phyloP scores from a whole-genome alignment of 2,113 vertebrate species.

The Oncorhynchus gorbuscha region DNA sequence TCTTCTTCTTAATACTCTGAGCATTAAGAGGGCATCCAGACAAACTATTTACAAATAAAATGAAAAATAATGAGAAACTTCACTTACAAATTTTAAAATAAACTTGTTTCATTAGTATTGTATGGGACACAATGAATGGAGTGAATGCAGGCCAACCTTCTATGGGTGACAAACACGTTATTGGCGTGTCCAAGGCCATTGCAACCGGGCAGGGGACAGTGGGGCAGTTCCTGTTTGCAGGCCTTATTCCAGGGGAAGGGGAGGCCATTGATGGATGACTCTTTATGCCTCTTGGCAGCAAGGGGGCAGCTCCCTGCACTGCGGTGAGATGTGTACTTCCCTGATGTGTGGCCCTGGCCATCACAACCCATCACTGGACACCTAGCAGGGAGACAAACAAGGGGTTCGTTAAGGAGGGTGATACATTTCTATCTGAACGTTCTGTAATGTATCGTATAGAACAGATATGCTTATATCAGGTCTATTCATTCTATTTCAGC shows the following conservation, averaged over 20 bases:
- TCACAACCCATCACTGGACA: conserved; percentile 97
- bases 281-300: conserved; percentile 97
- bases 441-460: no score
- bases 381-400: conserved; percentile 70
- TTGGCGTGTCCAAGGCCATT: conserved; percentile 98
- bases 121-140: conserved; percentile 49
- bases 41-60: conserved; percentile 76
- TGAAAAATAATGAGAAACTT: conserved; percentile 18
- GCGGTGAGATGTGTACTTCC: conserved; percentile 98
- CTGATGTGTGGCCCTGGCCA: conserved; percentile 97
- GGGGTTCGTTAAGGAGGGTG: background rate
- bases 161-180: conserved; percentile 98
- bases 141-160: conserved; percentile 81
- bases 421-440: no score
- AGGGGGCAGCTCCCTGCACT: conserved; percentile 97
- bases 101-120: conserved; percentile 34
- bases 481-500: no score
- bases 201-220: conserved; percentile 97
- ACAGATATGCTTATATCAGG: no score
- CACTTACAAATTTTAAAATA: background rate
- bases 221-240: conserved; percentile 96
- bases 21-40: conserved; percentile 97
- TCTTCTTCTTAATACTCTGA: conserved; percentile 97
- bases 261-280: conserved; percentile 88
- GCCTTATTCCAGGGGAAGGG: conserved; percentile 90